Conservation (phyloP, 1,140 invertebrate species). For the Olivierus martensii region DNA sequence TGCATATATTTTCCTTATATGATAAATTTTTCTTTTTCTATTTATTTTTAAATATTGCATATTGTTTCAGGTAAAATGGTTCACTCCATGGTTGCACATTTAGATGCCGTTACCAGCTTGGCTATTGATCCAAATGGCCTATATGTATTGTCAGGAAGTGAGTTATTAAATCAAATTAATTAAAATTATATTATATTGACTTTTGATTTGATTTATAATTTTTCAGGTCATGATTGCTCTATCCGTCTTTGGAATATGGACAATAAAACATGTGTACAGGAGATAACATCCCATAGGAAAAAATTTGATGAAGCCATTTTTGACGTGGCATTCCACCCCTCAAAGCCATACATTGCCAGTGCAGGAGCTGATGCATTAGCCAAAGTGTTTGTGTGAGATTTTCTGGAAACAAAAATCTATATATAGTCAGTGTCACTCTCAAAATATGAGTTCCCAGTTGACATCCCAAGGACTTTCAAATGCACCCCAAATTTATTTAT, state of each 20-base stretch:
- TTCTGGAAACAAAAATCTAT: too few relatives aligned
- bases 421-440: too few relatives aligned
- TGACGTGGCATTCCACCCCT: conserved; percentile 97
- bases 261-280: conserved; percentile 96
- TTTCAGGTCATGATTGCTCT: conserved; percentile 88
- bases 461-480: too few relatives aligned
- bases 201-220: too few relatives aligned
- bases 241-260: conserved; percentile 99
- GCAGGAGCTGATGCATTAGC: conserved; percentile 95
- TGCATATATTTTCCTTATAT: neutral
- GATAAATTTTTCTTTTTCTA: conserved; percentile 2
- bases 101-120: conserved; percentile 94
- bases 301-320: conserved; percentile 99
- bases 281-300: conserved; percentile 98
- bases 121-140: conserved; percentile 96
- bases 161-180: conserved; percentile 28
- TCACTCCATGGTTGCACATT: conserved; percentile 96
- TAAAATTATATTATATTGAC: neutral
- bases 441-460: too few relatives aligned
- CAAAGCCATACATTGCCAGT: conserved; percentile 94
- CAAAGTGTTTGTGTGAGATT: conserved; percentile 64
- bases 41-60: conserved; percentile 8
- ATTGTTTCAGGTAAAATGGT: conserved; percentile 54
- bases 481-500: too few relatives aligned
- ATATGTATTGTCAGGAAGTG: conserved; percentile 92